Evolutionary conservation across 2,113 vertebrate species (phyloP).

Genomic region (Gavia stellata): DNA sequence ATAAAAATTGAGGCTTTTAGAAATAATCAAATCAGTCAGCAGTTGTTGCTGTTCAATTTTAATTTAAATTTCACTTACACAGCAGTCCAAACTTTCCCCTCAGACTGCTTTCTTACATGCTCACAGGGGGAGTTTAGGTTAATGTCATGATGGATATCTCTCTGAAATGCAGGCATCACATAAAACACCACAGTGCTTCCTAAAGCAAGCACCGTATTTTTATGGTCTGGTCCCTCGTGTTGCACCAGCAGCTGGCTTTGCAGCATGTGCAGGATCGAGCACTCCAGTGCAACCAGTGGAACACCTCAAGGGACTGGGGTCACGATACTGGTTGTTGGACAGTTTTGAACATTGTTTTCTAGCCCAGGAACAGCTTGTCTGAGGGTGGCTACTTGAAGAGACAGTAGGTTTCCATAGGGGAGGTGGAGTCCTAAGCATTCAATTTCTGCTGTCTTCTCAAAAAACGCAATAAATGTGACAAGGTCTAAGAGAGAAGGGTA

Average conservation of each 20-base stretch:
- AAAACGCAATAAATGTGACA: neutral
- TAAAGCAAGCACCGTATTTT: neutral
- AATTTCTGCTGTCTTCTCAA: neutral
- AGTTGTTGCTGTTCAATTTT: neutral
- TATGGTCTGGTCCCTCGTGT: fast-evolving
- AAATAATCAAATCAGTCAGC: neutral
- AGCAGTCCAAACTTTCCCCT: neutral
- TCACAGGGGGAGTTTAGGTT: neutral
- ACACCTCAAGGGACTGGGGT: neutral
- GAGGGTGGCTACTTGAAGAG: neutral
- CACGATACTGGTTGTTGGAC: fast-evolving
- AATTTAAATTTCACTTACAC: neutral
- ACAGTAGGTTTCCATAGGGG: neutral
- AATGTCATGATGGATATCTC: neutral
- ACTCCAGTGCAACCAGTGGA: fast-evolving
- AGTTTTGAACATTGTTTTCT: neutral
- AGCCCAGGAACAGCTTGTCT: neutral
- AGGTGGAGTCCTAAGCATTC: neutral
- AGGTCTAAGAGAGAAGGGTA: neutral
- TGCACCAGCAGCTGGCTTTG: neutral
- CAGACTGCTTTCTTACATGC: neutral
- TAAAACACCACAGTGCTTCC: neutral
- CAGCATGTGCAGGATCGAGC: fast-evolving
- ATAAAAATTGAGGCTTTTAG: neutral
- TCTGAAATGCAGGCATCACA: neutral